These are phyloP conservation scores for Andrena praecox DNA, from an alignment of 2,888 invertebrate species.

Conservation along the genomic window DNA sequence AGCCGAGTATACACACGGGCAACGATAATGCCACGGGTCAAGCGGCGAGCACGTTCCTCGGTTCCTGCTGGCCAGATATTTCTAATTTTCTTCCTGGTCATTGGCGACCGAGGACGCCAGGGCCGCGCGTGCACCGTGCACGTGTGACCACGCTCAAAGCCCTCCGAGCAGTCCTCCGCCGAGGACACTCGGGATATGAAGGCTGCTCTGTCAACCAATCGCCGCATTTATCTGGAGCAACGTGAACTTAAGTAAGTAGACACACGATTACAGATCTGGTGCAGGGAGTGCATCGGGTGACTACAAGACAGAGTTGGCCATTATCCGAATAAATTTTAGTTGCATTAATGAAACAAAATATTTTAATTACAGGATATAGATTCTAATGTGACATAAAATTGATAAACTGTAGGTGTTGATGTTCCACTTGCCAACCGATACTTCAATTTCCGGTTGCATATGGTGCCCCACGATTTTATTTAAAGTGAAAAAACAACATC, in stretches of 20 bases:
- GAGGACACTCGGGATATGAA: not conserved
- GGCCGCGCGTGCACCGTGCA: slow-evolving; percentile 36
- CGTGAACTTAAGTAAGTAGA: not conserved
- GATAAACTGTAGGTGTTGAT: no score
- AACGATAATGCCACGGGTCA: slow-evolving; percentile 73
- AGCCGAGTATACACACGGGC: slow-evolving; percentile 53
- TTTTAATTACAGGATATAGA: no score
- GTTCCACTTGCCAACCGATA: no score
- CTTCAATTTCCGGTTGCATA: no score
- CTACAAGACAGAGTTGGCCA: no score
- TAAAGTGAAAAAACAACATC: no score
- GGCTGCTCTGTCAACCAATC: slow-evolving; percentile 1
- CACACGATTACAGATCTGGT: no score
- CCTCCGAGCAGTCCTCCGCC: not conserved
- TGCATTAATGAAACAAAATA: no score
- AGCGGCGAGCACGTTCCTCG: slow-evolving; percentile 74
- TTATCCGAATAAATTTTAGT: no score
- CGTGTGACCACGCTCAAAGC: slow-evolving; percentile 32
- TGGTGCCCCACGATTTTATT: no score
- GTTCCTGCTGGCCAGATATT: slow-evolving; percentile 72
- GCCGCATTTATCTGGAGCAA: not conserved
- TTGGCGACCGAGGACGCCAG: slow-evolving; percentile 26
- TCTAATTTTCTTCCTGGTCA: slow-evolving; percentile 72
- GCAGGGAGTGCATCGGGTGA: no score
- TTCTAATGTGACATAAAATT: no score